Evolutionary conservation across 2,113 vertebrate species (phyloP).

Genomic region (Melanerpes formicivorus): DNA sequence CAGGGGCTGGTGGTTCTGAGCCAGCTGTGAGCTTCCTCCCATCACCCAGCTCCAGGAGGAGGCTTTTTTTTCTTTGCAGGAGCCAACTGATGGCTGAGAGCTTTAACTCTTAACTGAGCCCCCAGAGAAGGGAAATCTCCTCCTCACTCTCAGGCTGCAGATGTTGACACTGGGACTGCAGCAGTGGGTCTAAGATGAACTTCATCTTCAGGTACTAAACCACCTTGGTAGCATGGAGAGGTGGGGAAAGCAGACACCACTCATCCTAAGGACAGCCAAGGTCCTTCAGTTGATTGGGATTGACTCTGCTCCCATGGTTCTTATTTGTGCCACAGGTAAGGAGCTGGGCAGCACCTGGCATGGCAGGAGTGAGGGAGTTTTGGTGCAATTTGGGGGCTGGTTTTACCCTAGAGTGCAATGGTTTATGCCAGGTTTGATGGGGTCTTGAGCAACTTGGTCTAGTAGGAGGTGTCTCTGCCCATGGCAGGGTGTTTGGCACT

Average conservation of each 20-base stretch:
- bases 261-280: accelerated
- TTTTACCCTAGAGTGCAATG: not conserved
- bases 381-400: not conserved
- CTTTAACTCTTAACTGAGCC: conserved; percentile 56
- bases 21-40: conserved; percentile 63
- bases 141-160: not conserved
- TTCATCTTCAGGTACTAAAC: not conserved
- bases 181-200: not conserved
- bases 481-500: too few relatives aligned
- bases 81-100: conserved; percentile 12
- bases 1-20: conserved; percentile 49
- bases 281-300: accelerated
- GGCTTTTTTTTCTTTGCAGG: not conserved
- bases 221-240: not conserved
- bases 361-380: accelerated
- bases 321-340: not conserved
- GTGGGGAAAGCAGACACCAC: not conserved
- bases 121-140: not conserved
- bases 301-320: accelerated
- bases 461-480: too few relatives aligned
- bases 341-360: accelerated
- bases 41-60: not conserved
- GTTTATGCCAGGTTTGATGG: not conserved
- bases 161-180: not conserved
- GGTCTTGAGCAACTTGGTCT: too few relatives aligned